A percentile compares a stretch with the other conserved stretches of the same genome.
Conservation (phyloP, 1,140 invertebrate species). For the Lepidurus couesii region DNA sequence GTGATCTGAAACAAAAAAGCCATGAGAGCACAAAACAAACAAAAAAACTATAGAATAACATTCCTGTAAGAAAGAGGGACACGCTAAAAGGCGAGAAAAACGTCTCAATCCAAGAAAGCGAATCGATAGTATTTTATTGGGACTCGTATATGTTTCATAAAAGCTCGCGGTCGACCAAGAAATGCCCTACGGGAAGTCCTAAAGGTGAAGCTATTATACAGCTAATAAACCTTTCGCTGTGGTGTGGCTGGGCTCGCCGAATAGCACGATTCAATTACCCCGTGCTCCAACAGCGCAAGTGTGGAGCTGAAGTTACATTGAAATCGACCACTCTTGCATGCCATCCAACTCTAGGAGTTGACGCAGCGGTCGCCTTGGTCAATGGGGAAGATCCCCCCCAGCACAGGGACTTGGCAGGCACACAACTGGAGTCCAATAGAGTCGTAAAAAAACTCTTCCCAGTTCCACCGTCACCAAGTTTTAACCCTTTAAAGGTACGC, state of each 20-base stretch:
- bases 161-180: slow-evolving; percentile 7
- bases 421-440: neutral
- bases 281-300: neutral
- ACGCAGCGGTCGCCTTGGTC: neutral
- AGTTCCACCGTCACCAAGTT: neutral
- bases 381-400: neutral
- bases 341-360: neutral
- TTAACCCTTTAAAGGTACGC: neutral
- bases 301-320: slow-evolving; percentile 5
- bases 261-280: slow-evolving; percentile 8
- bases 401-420: neutral
- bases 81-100: neutral
- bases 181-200: slow-evolving; percentile 2
- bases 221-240: slow-evolving; percentile 13
- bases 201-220: slow-evolving; percentile 20
- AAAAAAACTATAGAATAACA: slow-evolving; percentile 24
- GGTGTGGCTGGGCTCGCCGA: neutral
- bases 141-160: neutral
- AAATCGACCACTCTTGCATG: slow-evolving; percentile 1
- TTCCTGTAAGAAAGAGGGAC: neutral
- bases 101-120: slow-evolving; percentile 5
- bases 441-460: neutral
- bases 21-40: slow-evolving; percentile 28
- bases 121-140: neutral
- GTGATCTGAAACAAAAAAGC: slow-evolving; percentile 48